Percentiles rank a stretch among this genome's conserved stretches.
Evolutionary conservation across 1,140 invertebrate species (phyloP).

Genomic region (Papilio polytes): DNA sequence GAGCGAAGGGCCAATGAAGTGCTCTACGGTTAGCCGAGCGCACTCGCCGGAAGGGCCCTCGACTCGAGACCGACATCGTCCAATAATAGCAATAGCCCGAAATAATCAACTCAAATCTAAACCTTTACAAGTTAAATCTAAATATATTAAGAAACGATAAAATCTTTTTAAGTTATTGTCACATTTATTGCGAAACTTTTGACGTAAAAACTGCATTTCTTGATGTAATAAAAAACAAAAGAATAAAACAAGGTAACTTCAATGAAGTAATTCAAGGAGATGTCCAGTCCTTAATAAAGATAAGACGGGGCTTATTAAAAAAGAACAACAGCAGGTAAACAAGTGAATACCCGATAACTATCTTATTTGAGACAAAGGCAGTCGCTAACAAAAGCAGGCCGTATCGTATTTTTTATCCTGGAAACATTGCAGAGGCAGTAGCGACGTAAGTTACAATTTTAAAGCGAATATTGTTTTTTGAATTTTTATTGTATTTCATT

Average conservation of each 20-base stretch:
- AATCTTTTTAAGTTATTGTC: neutral
- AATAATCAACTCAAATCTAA: slow-evolving; percentile 34
- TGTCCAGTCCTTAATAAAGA: slow-evolving; percentile 40
- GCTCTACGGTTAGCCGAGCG: slow-evolving; percentile 38
- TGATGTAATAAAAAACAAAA: slow-evolving; percentile 5
- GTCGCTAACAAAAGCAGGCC: slow-evolving; percentile 67
- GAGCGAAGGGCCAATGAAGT: slow-evolving; percentile 45
- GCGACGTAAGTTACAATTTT: slow-evolving; percentile 43
- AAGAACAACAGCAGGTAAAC: slow-evolving; percentile 67
- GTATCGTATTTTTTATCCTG: slow-evolving; percentile 72
- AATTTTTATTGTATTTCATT: neutral
- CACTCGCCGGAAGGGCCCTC: slow-evolving; percentile 44
- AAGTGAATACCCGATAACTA: slow-evolving; percentile 77
- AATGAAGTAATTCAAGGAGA: slow-evolving; percentile 41
- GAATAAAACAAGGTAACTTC: slow-evolving; percentile 5
- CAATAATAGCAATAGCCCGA: slow-evolving; percentile 37
- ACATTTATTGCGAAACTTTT: neutral
- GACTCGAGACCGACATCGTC: slow-evolving; percentile 38
- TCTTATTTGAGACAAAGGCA: slow-evolving; percentile 77
- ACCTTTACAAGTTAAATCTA: slow-evolving; percentile 5
- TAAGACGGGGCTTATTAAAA: slow-evolving; percentile 61
- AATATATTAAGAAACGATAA: neutral
- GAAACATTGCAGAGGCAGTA: slow-evolving; percentile 56
- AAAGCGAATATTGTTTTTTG: slow-evolving; percentile 37
- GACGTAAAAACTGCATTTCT: neutral